Conservation (phyloP, 2,888 invertebrate species). For the Epicampocera succincta region DNA sequence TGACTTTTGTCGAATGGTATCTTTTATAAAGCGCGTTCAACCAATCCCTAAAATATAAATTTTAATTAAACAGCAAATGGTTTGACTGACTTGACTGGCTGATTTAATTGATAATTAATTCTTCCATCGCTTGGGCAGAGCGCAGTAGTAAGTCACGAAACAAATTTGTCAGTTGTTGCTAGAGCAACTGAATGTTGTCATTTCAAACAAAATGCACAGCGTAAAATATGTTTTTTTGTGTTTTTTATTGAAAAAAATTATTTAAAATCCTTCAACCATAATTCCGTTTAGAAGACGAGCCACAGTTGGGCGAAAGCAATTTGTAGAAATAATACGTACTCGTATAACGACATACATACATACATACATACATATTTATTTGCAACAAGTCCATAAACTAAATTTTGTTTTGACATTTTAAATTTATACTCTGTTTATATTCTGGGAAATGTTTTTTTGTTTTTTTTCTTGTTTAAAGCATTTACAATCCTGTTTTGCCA, state of each 20-base stretch:
- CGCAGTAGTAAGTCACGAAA: not conserved
- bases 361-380: not conserved
- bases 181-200: constrained; percentile 6
- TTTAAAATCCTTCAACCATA: constrained; percentile 65
- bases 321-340: not conserved
- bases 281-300: constrained; percentile 39
- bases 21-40: constrained; percentile 7
- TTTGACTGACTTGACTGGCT: constrained; percentile 44
- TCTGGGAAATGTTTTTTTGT: no score
- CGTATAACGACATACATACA: no score
- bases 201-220: not conserved
- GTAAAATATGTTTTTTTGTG: not conserved
- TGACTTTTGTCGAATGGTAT: not conserved
- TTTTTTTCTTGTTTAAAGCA: no score
- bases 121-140: constrained; percentile 15
- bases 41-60: constrained; percentile 53
- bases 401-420: not conserved
- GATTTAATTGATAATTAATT: constrained; percentile 48
- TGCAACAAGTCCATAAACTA: not conserved
- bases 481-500: no score
- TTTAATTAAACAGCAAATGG: constrained; percentile 20
- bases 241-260: constrained; percentile 35
- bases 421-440: no score
- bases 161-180: not conserved
- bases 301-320: not conserved